A percentile compares a stretch with the other conserved stretches of the same genome.
phyloP scores from a whole-genome alignment of 2,113 vertebrate species.

The Muscicapa adusta region DNA sequence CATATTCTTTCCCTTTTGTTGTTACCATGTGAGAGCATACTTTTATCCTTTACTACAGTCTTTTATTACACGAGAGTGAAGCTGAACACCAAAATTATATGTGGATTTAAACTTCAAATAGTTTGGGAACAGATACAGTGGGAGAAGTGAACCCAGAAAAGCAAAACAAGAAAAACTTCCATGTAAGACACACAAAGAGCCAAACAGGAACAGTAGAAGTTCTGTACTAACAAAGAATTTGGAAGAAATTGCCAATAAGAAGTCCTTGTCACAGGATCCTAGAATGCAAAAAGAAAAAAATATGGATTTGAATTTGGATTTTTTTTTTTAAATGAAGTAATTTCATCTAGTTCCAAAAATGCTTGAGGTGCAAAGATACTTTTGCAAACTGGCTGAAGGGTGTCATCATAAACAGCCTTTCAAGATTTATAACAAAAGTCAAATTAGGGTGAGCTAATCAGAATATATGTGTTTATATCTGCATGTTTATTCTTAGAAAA shows the following conservation, averaged over 20 bases:
- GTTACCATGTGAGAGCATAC: rapidly evolving
- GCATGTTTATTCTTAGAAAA: background rate
- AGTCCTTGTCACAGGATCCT: background rate
- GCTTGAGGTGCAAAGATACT: background rate
- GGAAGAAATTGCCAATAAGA: background rate
- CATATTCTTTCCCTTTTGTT: background rate
- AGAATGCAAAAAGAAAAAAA: background rate
- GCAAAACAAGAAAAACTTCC: background rate
- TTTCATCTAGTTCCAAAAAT: background rate
- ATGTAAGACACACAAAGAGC: background rate
- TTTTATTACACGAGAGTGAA: background rate
- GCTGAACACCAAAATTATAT: background rate
- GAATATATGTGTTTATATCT: background rate
- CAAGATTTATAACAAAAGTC: background rate
- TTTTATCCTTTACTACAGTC: background rate
- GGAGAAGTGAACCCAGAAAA: background rate
- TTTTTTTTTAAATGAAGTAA: background rate
- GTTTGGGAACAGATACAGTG: rapidly evolving
- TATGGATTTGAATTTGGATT: background rate
- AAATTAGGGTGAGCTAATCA: background rate
- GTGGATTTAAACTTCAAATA: background rate
- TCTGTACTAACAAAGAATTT: background rate
- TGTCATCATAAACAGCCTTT: background rate
- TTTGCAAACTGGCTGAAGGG: background rate
- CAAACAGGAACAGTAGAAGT: background rate